These are phyloP conservation scores for Tiaroga cobitis DNA, from an alignment of 2,797 vertebrate genomes.

Conservation along the genomic window DNA sequence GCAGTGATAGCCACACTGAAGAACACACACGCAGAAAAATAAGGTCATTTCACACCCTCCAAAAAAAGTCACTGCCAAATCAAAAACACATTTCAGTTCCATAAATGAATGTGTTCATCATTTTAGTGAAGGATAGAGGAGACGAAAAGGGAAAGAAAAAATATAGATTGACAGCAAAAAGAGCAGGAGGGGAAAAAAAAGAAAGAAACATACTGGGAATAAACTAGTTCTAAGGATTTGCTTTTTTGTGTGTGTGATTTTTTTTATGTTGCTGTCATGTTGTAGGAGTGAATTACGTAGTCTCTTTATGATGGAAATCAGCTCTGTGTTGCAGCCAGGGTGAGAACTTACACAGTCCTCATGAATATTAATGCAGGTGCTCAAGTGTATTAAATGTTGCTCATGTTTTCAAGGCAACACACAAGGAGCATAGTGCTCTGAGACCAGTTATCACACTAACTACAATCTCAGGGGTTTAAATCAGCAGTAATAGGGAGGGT, in stretches of 20 bases:
- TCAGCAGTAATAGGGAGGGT: background rate
- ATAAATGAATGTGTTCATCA: background rate
- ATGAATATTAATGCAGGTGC: slow-evolving; percentile 50
- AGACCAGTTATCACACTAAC: slow-evolving; percentile 42
- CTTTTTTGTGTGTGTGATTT: background rate
- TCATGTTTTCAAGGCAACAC: slow-evolving; percentile 29
- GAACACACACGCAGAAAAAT: background rate
- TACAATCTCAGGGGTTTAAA: slow-evolving; percentile 1
- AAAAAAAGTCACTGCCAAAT: background rate
- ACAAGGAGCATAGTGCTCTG: slow-evolving; percentile 12
- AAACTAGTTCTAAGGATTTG: slow-evolving; percentile 4
- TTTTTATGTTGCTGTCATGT: slow-evolving; percentile 18
- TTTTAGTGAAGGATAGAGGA: background rate
- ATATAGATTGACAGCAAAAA: background rate
- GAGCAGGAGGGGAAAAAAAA: background rate
- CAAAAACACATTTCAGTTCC: background rate
- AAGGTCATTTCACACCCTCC: background rate
- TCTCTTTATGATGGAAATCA: slow-evolving; percentile 53
- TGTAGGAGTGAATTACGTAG: slow-evolving; percentile 37
- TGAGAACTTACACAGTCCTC: slow-evolving; percentile 21
- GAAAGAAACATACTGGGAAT: background rate
- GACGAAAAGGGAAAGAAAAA: background rate
- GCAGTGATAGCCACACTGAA: background rate
- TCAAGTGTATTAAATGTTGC: slow-evolving; percentile 52
- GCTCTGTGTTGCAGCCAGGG: slow-evolving; percentile 30